Evolutionary conservation across 2,797 vertebrate genomes (phyloP).

Genomic region (Kryptopterus vitreolus): DNA sequence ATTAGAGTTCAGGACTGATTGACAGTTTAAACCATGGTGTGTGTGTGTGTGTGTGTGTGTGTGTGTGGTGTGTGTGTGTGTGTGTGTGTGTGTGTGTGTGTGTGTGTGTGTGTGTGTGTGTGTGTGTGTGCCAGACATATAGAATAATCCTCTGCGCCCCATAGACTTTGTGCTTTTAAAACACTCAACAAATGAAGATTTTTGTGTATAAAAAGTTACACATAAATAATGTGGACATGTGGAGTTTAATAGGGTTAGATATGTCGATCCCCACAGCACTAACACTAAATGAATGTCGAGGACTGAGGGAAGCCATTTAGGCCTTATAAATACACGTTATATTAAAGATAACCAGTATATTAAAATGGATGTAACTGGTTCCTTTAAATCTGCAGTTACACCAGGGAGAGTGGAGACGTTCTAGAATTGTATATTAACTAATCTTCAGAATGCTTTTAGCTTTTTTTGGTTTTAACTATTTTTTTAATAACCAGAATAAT

Average conservation of each 20-base stretch:
- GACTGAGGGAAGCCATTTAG: background rate
- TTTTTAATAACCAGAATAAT: background rate
- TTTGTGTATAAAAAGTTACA: background rate
- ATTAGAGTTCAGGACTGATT: background rate
- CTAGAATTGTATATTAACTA: background rate
- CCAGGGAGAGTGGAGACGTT: background rate
- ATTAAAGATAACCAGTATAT: background rate
- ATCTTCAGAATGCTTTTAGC: too few species aligned
- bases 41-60: too few species aligned
- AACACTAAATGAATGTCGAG: background rate
- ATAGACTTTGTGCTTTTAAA: constrained; percentile 1
- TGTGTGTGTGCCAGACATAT: background rate
- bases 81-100: too few species aligned
- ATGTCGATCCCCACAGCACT: too few species aligned
- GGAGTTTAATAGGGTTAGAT: background rate
- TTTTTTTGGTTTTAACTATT: background rate
- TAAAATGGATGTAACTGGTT: too few species aligned
- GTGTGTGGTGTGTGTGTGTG: too few species aligned
- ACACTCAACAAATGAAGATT: background rate
- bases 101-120: too few species aligned
- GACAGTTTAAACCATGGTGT: too few species aligned
- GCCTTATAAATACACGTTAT: background rate
- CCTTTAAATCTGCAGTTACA: background rate
- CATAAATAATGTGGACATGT: background rate
- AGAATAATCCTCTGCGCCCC: too few species aligned